phyloP scores from a whole-genome alignment of 2,113 vertebrate genomes.

The Cisticola juncidis region DNA sequence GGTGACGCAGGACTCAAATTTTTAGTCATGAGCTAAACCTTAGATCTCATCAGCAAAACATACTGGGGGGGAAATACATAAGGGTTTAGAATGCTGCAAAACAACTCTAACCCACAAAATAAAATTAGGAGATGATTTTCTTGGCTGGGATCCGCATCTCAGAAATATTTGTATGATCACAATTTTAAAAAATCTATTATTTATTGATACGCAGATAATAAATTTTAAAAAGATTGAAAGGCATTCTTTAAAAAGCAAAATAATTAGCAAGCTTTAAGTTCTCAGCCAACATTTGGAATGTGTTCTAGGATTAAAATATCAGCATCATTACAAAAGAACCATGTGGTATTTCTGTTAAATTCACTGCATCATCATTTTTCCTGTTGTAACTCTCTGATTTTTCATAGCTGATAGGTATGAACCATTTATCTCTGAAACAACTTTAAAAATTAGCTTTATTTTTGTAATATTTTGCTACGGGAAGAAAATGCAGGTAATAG shows the following conservation, averaged over 20 bases:
- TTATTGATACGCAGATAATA: neutral
- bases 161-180: neutral
- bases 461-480: neutral
- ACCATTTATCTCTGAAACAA: neutral
- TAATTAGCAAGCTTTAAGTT: neutral
- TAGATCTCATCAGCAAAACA: neutral
- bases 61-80: neutral
- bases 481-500: neutral
- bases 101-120: neutral
- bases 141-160: neutral
- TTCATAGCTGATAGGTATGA: neutral
- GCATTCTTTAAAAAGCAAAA: neutral
- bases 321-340: constrained; percentile 2
- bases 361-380: neutral
- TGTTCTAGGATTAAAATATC: constrained; percentile 22
- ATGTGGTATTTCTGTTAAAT: neutral
- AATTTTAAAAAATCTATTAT: neutral
- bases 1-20: neutral
- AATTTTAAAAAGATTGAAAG: neutral
- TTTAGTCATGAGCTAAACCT: neutral
- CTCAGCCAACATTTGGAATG: neutral
- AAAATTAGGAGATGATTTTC: neutral
- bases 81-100: neutral
- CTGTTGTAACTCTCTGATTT: neutral
- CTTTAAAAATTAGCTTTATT: neutral